phyloP scores from a whole-genome alignment of 2,113 vertebrate genomes.

The Orthonyx spaldingii region DNA sequence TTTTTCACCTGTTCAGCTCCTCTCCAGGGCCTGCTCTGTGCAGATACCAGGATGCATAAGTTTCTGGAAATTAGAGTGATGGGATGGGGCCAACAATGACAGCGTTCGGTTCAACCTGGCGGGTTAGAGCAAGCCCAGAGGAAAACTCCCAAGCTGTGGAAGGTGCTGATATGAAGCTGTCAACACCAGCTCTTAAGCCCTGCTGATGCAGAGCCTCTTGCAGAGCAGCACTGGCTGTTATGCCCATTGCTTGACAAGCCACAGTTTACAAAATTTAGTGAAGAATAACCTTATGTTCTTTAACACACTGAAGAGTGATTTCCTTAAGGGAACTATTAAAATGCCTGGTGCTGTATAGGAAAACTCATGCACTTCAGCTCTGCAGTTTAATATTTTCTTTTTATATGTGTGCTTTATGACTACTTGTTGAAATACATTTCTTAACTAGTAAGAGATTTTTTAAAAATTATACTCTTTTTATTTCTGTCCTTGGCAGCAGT shows the following conservation, averaged over 20 bases:
- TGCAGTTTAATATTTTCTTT: background rate
- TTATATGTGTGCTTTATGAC: background rate
- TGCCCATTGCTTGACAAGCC: background rate
- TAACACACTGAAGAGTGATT: background rate
- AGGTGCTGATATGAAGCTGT: background rate
- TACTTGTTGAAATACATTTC: background rate
- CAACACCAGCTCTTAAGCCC: background rate
- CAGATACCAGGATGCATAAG: background rate
- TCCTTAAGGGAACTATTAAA: background rate
- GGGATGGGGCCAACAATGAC: background rate
- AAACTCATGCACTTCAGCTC: background rate
- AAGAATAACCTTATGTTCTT: background rate
- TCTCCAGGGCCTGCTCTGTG: background rate
- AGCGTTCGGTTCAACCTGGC: accelerated
- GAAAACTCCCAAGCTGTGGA: background rate
- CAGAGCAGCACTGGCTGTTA: background rate
- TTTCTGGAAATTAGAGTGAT: background rate
- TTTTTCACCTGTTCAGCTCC: accelerated
- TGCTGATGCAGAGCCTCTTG: background rate
- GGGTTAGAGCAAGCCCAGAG: background rate
- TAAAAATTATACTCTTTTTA: background rate
- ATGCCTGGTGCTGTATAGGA: background rate
- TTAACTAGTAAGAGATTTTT: background rate
- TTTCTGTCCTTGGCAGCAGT: background rate
- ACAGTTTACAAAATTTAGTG: background rate